Base-by-base conservation (phyloP, 30 jellyfish, hydroid and myxozoan species). In the Aurelia aurita complex sp. Pacific region DNA sequence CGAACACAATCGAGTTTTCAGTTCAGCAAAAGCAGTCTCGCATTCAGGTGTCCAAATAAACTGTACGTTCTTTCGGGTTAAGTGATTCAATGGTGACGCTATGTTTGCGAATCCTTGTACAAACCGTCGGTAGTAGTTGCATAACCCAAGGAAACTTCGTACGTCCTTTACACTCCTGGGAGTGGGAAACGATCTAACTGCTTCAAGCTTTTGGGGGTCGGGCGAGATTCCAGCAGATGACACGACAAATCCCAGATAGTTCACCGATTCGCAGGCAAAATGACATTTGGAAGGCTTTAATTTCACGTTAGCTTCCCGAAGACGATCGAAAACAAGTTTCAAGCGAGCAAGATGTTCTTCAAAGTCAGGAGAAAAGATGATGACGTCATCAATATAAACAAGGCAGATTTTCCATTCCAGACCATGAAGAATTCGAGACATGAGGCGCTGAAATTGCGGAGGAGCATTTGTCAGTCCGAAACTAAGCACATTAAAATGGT, bases 351-450 rank as follows among this genome's bases (percentile, higher is more conserved):
- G 61, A 51, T 87, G 96, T 33, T 81, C 90, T 9, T 59, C 75
- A 23, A 78, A 72, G n/a, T 89, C n/a, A 43, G 86, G 63, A 18
- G 61, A n/a, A 34, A 86, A 86, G 19, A 86, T 54, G 38, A 79
- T 86, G 64, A 77, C 64, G 53, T 86, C 94, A 65, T 86, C 96
- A 35, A 86, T 18, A 92, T 83, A 83, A 1, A 83, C 54, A 15
- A 67, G 76, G 42, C 79, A 55, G 46, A n/a, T 50, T 65, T 76
- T n/a, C n/a, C n/a, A n/a, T n/a, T n/a, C n/a, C n/a, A n/a, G n/a
- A n/a, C n/a, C n/a, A n/a, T n/a, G n/a, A 2, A 86, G 83, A n/a
- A 86, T 64, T 12, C 61, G 6, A 1, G 85, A n/a, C 91, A 86
- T 86, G 1, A 76, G 63, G 18, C 96, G 85, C 52, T 86, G 91